Evolutionary conservation across 2,888 invertebrate genomes (phyloP), one percentile per base, ranked within the genome.

Genomic region (Leucophenga montana): DNA sequence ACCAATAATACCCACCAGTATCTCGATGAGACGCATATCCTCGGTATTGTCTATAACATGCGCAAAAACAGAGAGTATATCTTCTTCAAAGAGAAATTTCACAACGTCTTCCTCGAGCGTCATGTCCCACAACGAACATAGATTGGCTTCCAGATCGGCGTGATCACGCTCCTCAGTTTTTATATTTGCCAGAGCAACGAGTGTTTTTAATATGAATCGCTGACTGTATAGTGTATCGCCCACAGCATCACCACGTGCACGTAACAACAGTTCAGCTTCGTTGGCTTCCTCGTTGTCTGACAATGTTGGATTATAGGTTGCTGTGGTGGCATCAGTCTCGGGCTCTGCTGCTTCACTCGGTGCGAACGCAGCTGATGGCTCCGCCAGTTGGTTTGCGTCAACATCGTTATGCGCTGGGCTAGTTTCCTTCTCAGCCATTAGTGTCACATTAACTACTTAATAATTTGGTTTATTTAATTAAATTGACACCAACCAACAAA

Each of bases 61-160:
- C n/a, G 85, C 78, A 20, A 89, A 86, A 0, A 89, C 66, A 68
- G 92, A 91, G 4, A 94, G 89, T 71, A 93, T 92, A 72, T 94
- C 91, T 73, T 94, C 91, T 77, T 92, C 90, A 68, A 93, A 88
- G 13, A 96, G 88, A 82, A 93, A 93, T 54, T 91, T 83, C 11
- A 94, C 94, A 0, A 96, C 93, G 82, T 95, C 95, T 75, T 91
- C 91, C 77, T 95, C 94, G 0, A 93, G 90, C 0, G 95, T 94
- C 95, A 95, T 95, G 78, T 96, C 95, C 96, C 96, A 96, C 0
- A 96, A 86, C 6, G 92, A 92, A 82, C 95, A 94, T 48, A 95
- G 89, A 80, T 95, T 93, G 27, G 91, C 91, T 89, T 95, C 95
- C 62, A 95, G 89, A 39, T 8, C 39, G 39, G 9, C 39, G 0